Conservation (phyloP, 2,888 invertebrate genomes). For the Nomada goodeniana region DNA sequence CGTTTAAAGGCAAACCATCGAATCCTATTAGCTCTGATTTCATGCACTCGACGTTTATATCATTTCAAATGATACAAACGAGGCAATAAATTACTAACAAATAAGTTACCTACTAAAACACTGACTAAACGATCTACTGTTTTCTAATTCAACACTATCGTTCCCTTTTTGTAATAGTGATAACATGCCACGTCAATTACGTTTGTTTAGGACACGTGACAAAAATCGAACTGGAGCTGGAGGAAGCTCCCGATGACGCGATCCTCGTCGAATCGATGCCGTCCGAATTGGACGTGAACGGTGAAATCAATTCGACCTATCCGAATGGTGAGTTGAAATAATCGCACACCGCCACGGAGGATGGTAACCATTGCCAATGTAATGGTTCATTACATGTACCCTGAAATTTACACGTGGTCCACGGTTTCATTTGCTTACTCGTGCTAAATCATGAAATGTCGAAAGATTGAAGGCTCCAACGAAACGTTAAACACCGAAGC, state of each 20-base stretch:
- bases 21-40: too few relatives aligned
- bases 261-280: conserved; percentile 76
- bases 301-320: conserved; percentile 79
- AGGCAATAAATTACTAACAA: too few relatives aligned
- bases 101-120: not conserved
- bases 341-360: conserved; percentile 1
- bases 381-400: conserved; percentile 8
- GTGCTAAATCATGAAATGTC: not conserved
- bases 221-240: conserved; percentile 79
- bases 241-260: conserved; percentile 77
- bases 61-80: too few relatives aligned
- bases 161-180: too few relatives aligned
- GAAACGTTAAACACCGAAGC: not conserved
- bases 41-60: too few relatives aligned
- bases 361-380: not conserved
- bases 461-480: not conserved
- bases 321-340: conserved; percentile 75
- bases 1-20: too few relatives aligned
- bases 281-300: conserved; percentile 74
- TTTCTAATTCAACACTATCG: too few relatives aligned
- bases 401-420: conserved; percentile 11
- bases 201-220: conserved; percentile 77
- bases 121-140: not conserved
- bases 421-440: not conserved
- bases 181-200: not conserved